Conservation (phyloP, 2,888 invertebrate species). For the Caenorhabditis doughertyi region DNA sequence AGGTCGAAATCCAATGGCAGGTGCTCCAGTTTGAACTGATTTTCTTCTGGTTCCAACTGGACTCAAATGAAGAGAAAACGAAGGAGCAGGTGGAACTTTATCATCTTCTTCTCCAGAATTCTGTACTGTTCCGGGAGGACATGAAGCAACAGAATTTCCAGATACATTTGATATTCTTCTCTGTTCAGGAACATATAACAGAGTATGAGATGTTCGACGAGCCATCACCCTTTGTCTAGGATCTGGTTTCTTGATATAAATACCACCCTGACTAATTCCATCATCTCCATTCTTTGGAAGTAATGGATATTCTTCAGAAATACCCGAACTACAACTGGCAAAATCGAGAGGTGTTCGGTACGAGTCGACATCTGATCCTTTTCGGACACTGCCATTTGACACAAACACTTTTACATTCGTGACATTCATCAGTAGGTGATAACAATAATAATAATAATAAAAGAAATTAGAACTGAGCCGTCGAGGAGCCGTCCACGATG, state of each 20-base stretch:
- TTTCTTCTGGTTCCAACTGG: constrained; percentile 72
- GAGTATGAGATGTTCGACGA: constrained; percentile 76
- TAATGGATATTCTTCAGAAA: constrained; percentile 50
- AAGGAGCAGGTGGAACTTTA: constrained; percentile 51
- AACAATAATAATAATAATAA: constrained; percentile 18
- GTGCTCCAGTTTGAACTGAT: constrained; percentile 80
- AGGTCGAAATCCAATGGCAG: constrained; percentile 80
- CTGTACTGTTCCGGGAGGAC: constrained; percentile 74
- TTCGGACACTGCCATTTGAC: constrained; percentile 59
- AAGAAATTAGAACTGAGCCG: constrained; percentile 23
- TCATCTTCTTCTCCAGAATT: constrained; percentile 68
- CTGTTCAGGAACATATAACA: constrained; percentile 79
- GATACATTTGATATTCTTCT: constrained; percentile 77
- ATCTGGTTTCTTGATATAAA: constrained; percentile 71
- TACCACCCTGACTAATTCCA: constrained; percentile 36
- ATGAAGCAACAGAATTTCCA: constrained; percentile 76
- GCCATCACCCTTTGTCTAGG: constrained; percentile 70
- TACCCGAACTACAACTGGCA: constrained; percentile 50
- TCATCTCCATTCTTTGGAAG: constrained; percentile 38
- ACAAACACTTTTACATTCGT: constrained; percentile 72
- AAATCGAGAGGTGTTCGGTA: constrained; percentile 57
- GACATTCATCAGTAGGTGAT: constrained; percentile 43
- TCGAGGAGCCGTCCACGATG: constrained; percentile 52
- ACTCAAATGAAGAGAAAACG: constrained; percentile 64
- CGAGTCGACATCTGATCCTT: constrained; percentile 49